Percentiles rank a stretch among this genome's conserved stretches.
Evolutionary conservation across 2,888 invertebrate genomes (phyloP).

Genomic region (Epiblema foenella): DNA sequence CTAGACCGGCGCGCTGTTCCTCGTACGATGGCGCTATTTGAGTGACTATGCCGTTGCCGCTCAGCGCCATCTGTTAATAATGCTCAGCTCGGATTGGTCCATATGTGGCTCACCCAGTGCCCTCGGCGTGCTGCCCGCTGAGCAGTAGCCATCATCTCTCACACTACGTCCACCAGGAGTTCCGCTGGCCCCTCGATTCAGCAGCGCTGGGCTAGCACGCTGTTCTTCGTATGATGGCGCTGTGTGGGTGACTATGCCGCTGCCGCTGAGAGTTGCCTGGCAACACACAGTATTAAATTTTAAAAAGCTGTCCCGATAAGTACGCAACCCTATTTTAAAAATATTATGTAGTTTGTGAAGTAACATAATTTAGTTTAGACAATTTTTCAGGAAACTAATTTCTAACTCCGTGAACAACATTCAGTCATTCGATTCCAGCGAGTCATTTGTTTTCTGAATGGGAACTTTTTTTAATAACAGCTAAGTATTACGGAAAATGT

Average conservation of each 20-base stretch:
- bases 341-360: too few relatives aligned
- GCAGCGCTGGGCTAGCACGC: slow-evolving; percentile 74
- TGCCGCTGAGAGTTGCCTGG: slow-evolving; percentile 70
- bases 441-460: neutral
- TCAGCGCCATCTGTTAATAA: slow-evolving; percentile 66
- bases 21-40: slow-evolving; percentile 79
- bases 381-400: neutral
- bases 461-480: neutral
- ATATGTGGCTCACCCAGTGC: slow-evolving; percentile 69
- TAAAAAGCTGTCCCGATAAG: too few relatives aligned
- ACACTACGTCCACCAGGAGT: slow-evolving; percentile 78
- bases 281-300: neutral
- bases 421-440: neutral
- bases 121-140: slow-evolving; percentile 87
- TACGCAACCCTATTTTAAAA: too few relatives aligned
- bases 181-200: slow-evolving; percentile 68
- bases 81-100: neutral
- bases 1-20: slow-evolving; percentile 78
- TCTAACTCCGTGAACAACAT: neutral
- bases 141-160: slow-evolving; percentile 88
- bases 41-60: slow-evolving; percentile 66
- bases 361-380: too few relatives aligned
- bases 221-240: slow-evolving; percentile 80
- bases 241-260: slow-evolving; percentile 72
- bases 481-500: too few relatives aligned